These are phyloP conservation scores for Aplochiton taeniatus DNA, from an alignment of 2,797 vertebrate species.

Conservation along the genomic window DNA sequence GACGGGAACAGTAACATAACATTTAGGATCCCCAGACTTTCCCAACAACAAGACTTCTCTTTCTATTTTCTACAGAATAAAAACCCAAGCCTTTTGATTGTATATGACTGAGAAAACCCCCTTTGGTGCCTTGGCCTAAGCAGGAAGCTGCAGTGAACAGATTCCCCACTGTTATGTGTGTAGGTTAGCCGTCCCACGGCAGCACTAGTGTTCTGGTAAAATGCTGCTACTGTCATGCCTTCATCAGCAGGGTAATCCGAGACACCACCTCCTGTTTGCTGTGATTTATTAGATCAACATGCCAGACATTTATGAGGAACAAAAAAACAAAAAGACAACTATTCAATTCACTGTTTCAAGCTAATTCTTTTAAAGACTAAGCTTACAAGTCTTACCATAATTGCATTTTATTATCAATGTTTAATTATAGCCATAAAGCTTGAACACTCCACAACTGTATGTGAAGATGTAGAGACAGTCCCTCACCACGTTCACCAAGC, in stretches of 20 bases:
- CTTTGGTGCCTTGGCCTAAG: slow-evolving; percentile 33
- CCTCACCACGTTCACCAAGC: slow-evolving; percentile 27
- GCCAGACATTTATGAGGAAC: too few species aligned
- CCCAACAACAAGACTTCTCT: not conserved
- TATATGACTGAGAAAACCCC: slow-evolving; percentile 59
- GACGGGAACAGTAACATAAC: too few species aligned
- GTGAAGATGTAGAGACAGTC: not conserved
- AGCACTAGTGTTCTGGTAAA: slow-evolving; percentile 48
- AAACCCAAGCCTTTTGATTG: slow-evolving; percentile 3
- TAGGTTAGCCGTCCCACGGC: slow-evolving; percentile 18
- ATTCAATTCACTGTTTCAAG: too few species aligned
- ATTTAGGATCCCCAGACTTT: not conserved
- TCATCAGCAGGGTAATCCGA: slow-evolving; percentile 7
- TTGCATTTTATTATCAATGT: not conserved
- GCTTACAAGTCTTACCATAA: too few species aligned
- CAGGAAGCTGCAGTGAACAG: slow-evolving; percentile 35
- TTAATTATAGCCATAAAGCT: slow-evolving; percentile 4
- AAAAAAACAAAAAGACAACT: too few species aligned
- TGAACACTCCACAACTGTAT: slow-evolving; percentile 21
- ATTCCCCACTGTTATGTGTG: slow-evolving; percentile 11
- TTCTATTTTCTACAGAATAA: slow-evolving; percentile 21
- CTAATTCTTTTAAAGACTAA: too few species aligned
- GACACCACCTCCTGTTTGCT: slow-evolving; percentile 66
- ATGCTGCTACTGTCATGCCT: slow-evolving; percentile 13
- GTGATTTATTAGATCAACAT: slow-evolving; percentile 64